phyloP scores from a whole-genome alignment of 2,888 invertebrate genomes.

The Caenorhabditis becei region DNA sequence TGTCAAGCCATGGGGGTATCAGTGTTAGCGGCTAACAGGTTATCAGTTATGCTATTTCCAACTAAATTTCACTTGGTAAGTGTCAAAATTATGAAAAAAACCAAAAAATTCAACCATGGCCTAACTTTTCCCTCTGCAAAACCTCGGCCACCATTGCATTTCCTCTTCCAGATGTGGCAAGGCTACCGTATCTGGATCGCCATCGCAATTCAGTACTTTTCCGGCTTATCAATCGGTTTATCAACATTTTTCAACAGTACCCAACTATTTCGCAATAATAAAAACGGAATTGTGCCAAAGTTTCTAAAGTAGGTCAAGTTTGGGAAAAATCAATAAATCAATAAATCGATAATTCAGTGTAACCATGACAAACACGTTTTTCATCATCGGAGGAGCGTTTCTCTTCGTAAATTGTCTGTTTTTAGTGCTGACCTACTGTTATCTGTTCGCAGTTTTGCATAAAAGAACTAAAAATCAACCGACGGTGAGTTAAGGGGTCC shows the following conservation, averaged over 20 bases:
- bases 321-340: neutral
- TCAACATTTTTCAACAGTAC: slow-evolving; percentile 49
- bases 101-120: too few species aligned
- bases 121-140: too few species aligned
- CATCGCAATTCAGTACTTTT: slow-evolving; percentile 45
- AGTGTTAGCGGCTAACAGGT: slow-evolving; percentile 40
- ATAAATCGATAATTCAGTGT: slow-evolving; percentile 19
- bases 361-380: slow-evolving; percentile 41
- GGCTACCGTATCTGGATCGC: slow-evolving; percentile 50
- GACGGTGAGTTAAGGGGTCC: neutral
- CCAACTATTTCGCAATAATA: slow-evolving; percentile 43
- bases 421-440: slow-evolving; percentile 44
- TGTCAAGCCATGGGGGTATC: slow-evolving; percentile 55
- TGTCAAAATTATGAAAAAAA: too few species aligned
- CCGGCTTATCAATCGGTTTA: slow-evolving; percentile 35
- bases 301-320: slow-evolving; percentile 32
- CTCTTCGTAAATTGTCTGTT: slow-evolving; percentile 28
- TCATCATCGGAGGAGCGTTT: slow-evolving; percentile 39
- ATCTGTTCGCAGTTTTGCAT: slow-evolving; percentile 37
- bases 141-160: neutral
- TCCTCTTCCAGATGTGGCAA: slow-evolving; percentile 58
- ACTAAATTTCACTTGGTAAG: slow-evolving; percentile 46
- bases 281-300: slow-evolving; percentile 53
- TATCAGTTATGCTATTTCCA: slow-evolving; percentile 50
- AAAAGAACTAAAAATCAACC: slow-evolving; percentile 1